Evolutionary conservation across 2,797 vertebrate species (phyloP).

Genomic region (Centropyge bicolor): DNA sequence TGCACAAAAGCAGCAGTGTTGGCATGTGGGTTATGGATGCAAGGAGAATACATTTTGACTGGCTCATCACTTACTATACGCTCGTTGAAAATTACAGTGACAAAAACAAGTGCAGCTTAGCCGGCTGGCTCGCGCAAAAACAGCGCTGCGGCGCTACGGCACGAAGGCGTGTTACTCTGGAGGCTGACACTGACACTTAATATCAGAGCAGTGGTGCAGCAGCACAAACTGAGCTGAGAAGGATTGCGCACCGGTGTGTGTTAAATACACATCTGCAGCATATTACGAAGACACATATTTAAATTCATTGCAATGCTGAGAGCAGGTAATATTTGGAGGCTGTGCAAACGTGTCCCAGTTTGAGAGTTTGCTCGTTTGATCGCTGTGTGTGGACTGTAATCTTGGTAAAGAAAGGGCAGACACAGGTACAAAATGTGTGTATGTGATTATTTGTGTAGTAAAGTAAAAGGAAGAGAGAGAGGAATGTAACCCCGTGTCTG

Average conservation of each 20-base stretch:
- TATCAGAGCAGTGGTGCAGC: constrained; percentile 22
- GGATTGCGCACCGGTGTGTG: not conserved
- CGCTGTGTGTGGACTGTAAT: not conserved
- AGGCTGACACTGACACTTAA: constrained; percentile 35
- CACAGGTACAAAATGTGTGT: not conserved
- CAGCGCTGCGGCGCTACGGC: constrained; percentile 8
- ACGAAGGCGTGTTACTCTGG: constrained; percentile 15
- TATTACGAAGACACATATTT: not conserved
- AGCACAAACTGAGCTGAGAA: constrained; percentile 11
- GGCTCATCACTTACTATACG: constrained; percentile 2
- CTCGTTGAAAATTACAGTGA: constrained; percentile 29
- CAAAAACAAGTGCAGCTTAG: constrained; percentile 35
- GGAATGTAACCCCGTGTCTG: constrained; percentile 9
- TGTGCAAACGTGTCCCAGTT: not conserved
- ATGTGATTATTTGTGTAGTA: not conserved
- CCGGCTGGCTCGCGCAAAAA: constrained; percentile 18
- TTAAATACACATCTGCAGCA: not conserved
- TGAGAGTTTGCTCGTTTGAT: not conserved
- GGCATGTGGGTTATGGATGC: constrained; percentile 15
- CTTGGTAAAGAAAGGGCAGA: not conserved
- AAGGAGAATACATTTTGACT: constrained; percentile 29
- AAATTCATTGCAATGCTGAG: not conserved
- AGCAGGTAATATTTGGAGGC: not conserved
- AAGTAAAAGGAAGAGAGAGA: constrained; percentile 1
- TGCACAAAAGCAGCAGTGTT: constrained; percentile 9